These are phyloP conservation scores for Synaphobranchus kaupii DNA, from an alignment of 2,797 vertebrate species.

Conservation along the genomic window DNA sequence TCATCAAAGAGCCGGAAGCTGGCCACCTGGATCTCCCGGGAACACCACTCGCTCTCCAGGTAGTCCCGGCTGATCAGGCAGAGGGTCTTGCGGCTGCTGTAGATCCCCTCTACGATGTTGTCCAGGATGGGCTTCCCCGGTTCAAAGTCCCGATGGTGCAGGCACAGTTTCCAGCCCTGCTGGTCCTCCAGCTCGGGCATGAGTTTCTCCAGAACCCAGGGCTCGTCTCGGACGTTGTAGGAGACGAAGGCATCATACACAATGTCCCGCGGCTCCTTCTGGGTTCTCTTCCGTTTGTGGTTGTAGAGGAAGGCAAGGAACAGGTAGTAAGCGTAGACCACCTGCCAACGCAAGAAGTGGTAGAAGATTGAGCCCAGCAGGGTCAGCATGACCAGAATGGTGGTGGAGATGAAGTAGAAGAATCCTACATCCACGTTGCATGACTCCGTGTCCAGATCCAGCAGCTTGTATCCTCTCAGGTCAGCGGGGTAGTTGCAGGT, in stretches of 20 bases:
- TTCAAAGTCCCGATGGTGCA: constrained; percentile 75
- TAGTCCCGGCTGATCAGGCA: constrained; percentile 73
- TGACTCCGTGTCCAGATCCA: constrained; percentile 47
- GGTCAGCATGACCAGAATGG: constrained; percentile 36
- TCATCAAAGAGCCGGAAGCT: constrained; percentile 76
- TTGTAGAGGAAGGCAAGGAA: constrained; percentile 60
- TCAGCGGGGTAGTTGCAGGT: constrained; percentile 59
- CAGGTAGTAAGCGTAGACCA: constrained; percentile 66
- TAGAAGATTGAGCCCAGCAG: constrained; percentile 54
- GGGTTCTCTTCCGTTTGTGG: constrained; percentile 50
- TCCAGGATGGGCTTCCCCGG: constrained; percentile 73
- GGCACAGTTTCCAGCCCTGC: constrained; percentile 71
- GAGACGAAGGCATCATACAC: constrained; percentile 74
- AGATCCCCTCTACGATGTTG: constrained; percentile 75
- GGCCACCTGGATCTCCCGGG: constrained; percentile 38
- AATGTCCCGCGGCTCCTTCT: not conserved
- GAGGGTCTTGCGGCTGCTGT: constrained; percentile 76
- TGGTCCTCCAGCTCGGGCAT: constrained; percentile 66
- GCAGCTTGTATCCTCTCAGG: constrained; percentile 47
- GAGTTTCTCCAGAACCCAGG: constrained; percentile 64
- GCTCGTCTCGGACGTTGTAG: constrained; percentile 69
- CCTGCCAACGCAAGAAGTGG: constrained; percentile 62
- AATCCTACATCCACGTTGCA: constrained; percentile 50
- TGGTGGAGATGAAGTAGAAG: constrained; percentile 53
- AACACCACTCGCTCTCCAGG: constrained; percentile 41